Conservation (phyloP, 2,888 invertebrate genomes). For the Lapara coniferarum region DNA sequence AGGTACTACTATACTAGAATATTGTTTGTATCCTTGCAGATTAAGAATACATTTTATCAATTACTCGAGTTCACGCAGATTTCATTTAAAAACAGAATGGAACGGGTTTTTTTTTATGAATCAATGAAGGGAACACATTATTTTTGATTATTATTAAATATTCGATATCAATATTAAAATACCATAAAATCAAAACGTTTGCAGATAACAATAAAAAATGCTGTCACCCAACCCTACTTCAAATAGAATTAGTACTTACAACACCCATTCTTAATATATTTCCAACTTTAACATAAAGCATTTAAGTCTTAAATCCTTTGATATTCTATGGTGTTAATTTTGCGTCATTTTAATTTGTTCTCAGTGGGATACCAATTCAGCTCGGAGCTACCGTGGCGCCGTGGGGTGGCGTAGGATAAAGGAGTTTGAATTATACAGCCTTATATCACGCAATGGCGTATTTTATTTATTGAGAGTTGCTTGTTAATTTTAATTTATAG, state of each 20-base stretch:
- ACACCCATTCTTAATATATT: neutral
- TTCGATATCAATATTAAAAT: neutral
- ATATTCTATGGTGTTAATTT: conserved; percentile 11
- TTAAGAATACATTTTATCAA: neutral
- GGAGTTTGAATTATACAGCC: conserved; percentile 14
- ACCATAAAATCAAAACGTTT: neutral
- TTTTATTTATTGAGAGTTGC: conserved; percentile 20
- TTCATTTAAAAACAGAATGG: too few species aligned
- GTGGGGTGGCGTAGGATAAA: neutral
- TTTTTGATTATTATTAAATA: neutral
- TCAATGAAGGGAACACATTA: too few species aligned
- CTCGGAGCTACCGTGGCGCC: conserved; percentile 43
- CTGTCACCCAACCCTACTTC: conserved; percentile 12
- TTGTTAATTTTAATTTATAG: conserved; percentile 21
- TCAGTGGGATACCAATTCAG: conserved; percentile 51
- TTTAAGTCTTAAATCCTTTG: conserved; percentile 1
- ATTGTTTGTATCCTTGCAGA: neutral
- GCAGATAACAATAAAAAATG: conserved; percentile 4
- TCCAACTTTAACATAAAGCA: neutral
- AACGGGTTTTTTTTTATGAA: too few species aligned
- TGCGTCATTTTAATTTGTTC: conserved; percentile 57
- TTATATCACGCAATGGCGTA: conserved; percentile 11
- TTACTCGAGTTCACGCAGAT: too few species aligned
- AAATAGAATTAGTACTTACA: neutral
- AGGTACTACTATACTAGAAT: too few species aligned